Base-by-base conservation (phyloP, 2,888 invertebrate species). In the Drosophila paramelanica region DNA sequence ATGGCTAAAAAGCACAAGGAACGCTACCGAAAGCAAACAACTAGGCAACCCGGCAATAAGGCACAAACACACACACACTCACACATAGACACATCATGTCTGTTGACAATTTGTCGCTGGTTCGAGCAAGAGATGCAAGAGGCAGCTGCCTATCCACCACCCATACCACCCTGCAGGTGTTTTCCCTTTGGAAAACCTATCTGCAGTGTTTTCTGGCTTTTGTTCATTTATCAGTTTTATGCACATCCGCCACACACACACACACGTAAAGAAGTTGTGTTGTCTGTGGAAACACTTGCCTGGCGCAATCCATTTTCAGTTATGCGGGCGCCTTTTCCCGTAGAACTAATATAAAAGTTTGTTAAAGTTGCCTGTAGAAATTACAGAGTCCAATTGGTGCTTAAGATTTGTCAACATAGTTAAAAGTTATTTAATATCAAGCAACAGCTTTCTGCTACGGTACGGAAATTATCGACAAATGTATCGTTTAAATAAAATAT, bases 81-180 rank as follows among this genome's bases (percentile, higher is more conserved):
- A 17, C 23, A 57, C 41, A 51, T 17, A 17, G 27, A 56, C 27
- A 23, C 4, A 23, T 0, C 23, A 68, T 65, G 43, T 53, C 33
- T 71, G 67, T 67, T 61, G 51, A 50, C 76, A 72, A 82, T 81
- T 85, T 82, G 72, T 69, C 59, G 73, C 56, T 52, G 41, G 56
- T 39, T 56, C 5, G 36, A 49, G 50, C 50, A 67, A 46, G 53
- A 38, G 25, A 73, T 69, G 64, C 65, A 56, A 27, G 50, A 39
- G n/a, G 31, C 14, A 42, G 20, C 46, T 47, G 10, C 33, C 25
- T 17, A 27, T 6, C 8, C 10, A 1, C 31, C 31, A 31, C 8
- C 31, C 31, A 10, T 3, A 7, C 10, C 17, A 6, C 31, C 39
- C 13, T 36, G 36, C 36, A 36, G 78, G 65, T 84, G 69, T 57